Evolutionary conservation across 1,140 invertebrate species (phyloP).

Genomic region (Monochamus saltuarius): DNA sequence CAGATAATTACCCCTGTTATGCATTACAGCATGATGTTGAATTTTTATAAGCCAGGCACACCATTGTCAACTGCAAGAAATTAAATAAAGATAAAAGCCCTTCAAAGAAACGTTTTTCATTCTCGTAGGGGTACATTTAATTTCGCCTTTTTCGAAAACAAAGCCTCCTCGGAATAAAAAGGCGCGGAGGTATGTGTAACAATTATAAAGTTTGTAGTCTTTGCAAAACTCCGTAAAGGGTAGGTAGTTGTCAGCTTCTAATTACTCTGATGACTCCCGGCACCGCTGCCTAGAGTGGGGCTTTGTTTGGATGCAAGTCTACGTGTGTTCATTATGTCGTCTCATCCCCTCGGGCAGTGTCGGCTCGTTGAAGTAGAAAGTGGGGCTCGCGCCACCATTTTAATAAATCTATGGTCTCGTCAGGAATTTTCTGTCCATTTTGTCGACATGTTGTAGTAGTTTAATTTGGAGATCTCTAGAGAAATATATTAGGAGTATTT

Average conservation of each 20-base stretch:
- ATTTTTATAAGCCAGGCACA: no score
- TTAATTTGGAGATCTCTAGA: no score
- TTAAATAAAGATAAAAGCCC: no score
- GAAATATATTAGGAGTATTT: no score
- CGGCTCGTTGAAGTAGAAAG: constrained; percentile 26
- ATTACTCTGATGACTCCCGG: constrained; percentile 31
- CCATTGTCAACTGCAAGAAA: no score
- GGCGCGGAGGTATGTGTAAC: constrained; percentile 20
- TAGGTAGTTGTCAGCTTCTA: constrained; percentile 23
- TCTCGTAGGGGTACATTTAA: no score
- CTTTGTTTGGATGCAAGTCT: constrained; percentile 35
- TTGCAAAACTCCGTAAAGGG: constrained; percentile 15
- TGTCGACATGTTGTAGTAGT: no score
- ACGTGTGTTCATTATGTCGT: constrained; percentile 34
- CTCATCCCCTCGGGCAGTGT: constrained; percentile 26
- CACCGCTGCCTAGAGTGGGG: constrained; percentile 16
- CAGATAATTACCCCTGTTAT: no score
- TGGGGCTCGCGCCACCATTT: constrained; percentile 9
- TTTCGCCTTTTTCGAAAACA: background rate
- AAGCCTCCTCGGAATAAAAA: constrained; percentile 7
- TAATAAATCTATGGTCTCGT: no score
- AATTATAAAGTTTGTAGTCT: constrained; percentile 20
- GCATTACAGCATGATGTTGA: no score
- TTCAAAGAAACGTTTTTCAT: no score
- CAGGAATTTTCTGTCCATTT: no score